Conservation (phyloP, 2,888 invertebrate species). For the Gandaritis pyraliata region DNA sequence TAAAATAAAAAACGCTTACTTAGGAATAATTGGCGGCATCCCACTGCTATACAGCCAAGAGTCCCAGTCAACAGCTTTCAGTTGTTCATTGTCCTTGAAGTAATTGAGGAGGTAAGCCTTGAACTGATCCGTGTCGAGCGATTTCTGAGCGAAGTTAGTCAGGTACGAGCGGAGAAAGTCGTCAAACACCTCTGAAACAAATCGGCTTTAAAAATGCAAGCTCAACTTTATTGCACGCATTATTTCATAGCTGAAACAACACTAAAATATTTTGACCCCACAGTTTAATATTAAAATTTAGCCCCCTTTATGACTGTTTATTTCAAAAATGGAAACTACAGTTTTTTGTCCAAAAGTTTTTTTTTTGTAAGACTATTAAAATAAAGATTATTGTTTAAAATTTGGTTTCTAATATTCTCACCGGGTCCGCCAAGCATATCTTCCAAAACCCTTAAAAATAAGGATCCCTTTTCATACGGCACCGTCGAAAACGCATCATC, state of each 20-base stretch:
- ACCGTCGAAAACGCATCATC: conserved; percentile 96
- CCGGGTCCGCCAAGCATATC: conserved; percentile 91
- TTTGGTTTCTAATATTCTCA: no score
- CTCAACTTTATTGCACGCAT: no score
- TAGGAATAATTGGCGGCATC: conserved; percentile 94
- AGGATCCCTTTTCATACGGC: conserved; percentile 96
- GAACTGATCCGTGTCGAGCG: conserved; percentile 93
- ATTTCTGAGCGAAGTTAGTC: conserved; percentile 90
- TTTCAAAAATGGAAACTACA: no score
- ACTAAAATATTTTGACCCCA: no score
- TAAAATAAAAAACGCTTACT: conserved; percentile 74
- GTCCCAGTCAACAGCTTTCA: conserved; percentile 91
- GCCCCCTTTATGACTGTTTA: no score
- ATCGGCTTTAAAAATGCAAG: conserved; percentile 9
- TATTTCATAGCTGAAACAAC: no score
- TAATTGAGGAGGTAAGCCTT: conserved; percentile 88
- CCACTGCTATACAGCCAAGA: conserved; percentile 92
- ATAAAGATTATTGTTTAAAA: no score
- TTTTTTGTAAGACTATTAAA: no score
- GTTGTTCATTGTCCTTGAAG: conserved; percentile 84
- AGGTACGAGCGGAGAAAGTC: conserved; percentile 93
- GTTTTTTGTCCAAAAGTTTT: no score
- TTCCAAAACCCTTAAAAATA: conserved; percentile 94
- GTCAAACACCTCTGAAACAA: conserved; percentile 86
- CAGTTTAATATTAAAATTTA: no score